phyloP scores from a whole-genome alignment of 2,797 vertebrate genomes.

The Percopsis omiscomaycus region DNA sequence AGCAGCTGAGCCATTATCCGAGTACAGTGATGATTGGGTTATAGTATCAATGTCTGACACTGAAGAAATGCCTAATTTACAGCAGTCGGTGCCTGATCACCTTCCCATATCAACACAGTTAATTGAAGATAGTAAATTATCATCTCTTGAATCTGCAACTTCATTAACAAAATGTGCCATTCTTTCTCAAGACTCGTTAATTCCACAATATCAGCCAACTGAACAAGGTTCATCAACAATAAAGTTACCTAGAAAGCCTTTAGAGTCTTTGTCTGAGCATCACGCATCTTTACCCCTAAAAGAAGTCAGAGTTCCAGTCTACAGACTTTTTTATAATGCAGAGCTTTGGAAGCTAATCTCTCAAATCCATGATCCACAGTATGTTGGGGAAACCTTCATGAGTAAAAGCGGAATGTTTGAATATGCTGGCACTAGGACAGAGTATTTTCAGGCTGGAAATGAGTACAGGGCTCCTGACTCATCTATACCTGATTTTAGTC shows the following conservation, averaged over 20 bases:
- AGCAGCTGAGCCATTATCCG: constrained; percentile 7
- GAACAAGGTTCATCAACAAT: constrained; percentile 18
- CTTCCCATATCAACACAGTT: constrained; percentile 27
- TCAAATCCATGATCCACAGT: constrained; percentile 61
- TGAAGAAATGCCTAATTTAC: constrained; percentile 29
- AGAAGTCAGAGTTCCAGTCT: constrained; percentile 16
- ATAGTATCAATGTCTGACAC: constrained; percentile 35
- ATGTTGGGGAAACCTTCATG: constrained; percentile 44
- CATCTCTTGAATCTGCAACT: constrained; percentile 34
- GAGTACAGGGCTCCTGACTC: constrained; percentile 59
- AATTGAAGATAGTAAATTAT: constrained; percentile 11
- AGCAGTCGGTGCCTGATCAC: constrained; percentile 19
- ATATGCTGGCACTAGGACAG: constrained; percentile 9
- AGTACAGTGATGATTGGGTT: constrained; percentile 40
- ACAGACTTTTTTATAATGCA: constrained; percentile 32
- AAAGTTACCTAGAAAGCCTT: neutral
- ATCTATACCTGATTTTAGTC: constrained; percentile 59
- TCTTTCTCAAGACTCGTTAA: constrained; percentile 41
- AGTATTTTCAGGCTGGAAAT: constrained; percentile 28
- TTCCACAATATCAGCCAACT: constrained; percentile 22
- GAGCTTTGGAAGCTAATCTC: constrained; percentile 58
- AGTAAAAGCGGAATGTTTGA: constrained; percentile 35
- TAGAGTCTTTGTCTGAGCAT: constrained; percentile 6
- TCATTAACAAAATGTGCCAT: constrained; percentile 21
- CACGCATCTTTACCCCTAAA: constrained; percentile 3